Percentiles rank a stretch among this genome's conserved stretches.
These are phyloP conservation scores for Pardosa pseudoannulata DNA, from an alignment of 2,888 invertebrate species.

Conservation along the genomic window DNA sequence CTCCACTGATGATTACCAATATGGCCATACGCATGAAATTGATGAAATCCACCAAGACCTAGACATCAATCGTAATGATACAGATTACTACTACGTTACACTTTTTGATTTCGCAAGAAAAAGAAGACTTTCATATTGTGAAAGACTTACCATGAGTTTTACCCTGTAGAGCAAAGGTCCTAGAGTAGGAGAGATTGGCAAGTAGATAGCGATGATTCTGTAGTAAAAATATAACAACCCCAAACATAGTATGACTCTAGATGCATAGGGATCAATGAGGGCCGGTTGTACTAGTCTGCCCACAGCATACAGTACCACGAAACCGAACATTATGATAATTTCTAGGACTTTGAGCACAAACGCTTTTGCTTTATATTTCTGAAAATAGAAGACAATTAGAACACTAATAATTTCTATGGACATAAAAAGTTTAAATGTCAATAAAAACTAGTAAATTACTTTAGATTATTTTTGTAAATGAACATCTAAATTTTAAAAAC, in stretches of 20 bases:
- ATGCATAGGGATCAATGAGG: conserved; percentile 75
- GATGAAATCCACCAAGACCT: conserved; percentile 76
- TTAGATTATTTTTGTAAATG: no score
- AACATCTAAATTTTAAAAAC: no score
- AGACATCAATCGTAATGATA: not conserved
- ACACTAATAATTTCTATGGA: no score
- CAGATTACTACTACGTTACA: no score
- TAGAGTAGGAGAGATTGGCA: conserved; percentile 79
- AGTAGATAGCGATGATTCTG: conserved; percentile 78
- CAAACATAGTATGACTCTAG: conserved; percentile 77
- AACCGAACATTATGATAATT: conserved; percentile 74
- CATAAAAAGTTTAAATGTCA: no score
- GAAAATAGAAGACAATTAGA: conserved; percentile 24
- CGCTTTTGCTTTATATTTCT: conserved; percentile 75
- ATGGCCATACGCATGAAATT: conserved; percentile 77
- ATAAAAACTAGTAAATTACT: no score
- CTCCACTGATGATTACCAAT: conserved; percentile 77
- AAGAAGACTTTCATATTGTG: no score
- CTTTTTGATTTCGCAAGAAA: no score
- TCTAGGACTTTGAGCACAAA: conserved; percentile 75
- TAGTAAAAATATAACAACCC: conserved; percentile 79
- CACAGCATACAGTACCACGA: conserved; percentile 76
- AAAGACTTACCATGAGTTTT: conserved; percentile 77
- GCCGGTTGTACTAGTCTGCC: conserved; percentile 75
- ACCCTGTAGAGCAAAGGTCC: conserved; percentile 79